Conservation (phyloP, 2,888 invertebrate species). For the Phengaris arion region DNA sequence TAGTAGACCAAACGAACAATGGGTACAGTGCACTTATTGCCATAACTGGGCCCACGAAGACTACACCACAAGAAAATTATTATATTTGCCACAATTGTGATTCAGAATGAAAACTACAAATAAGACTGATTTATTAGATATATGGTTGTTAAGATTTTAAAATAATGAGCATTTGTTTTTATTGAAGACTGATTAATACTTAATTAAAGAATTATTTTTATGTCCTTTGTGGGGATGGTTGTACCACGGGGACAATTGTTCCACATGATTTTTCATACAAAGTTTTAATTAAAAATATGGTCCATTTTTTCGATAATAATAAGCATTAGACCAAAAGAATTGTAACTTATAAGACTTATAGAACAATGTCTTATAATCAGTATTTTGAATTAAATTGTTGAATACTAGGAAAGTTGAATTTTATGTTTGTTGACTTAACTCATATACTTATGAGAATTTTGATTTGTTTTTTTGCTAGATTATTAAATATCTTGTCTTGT, state of each 20-base stretch:
- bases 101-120: conserved; percentile 3
- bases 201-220: conserved; percentile 2
- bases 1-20: conserved; percentile 33
- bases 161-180: neutral
- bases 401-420: too few relatives aligned
- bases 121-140: conserved; percentile 5
- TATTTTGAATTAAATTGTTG: too few relatives aligned
- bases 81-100: conserved; percentile 5
- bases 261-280: conserved; percentile 7
- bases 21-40: conserved; percentile 31
- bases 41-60: conserved; percentile 7
- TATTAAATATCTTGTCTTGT: too few relatives aligned
- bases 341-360: neutral
- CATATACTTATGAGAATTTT: too few relatives aligned
- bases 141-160: conserved; percentile 2
- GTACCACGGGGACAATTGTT: conserved; percentile 7
- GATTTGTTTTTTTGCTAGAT: too few relatives aligned
- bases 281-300: conserved; percentile 1
- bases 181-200: conserved; percentile 7
- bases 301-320: neutral
- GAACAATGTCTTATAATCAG: neutral
- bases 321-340: neutral
- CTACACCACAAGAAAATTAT: conserved; percentile 7
- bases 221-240: conserved; percentile 7
- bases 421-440: too few relatives aligned